phyloP scores from a whole-genome alignment of 37 sponge, comb jelly and placozoan species.

The Ianthella basta region DNA sequence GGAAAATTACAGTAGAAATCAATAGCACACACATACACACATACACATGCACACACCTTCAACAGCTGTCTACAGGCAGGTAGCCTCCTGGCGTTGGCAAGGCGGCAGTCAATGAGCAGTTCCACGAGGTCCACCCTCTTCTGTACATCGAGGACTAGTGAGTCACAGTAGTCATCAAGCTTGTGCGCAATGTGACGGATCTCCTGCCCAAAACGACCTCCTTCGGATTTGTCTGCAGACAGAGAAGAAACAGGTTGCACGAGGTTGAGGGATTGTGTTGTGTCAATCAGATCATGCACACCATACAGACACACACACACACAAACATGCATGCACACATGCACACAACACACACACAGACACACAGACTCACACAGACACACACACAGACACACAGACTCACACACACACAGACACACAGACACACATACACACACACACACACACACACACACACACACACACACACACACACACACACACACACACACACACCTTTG shows the following conservation, averaged over 20 bases:
- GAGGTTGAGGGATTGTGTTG: no score
- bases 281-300: no score
- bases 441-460: not conserved
- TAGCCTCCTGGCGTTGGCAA: not conserved
- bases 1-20: no score
- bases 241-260: not conserved
- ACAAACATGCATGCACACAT: no score
- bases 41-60: not conserved
- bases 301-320: no score
- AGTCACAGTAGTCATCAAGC: constrained; percentile 74
- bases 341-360: no score
- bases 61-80: not conserved
- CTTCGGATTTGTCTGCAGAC: constrained; percentile 75
- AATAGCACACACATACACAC: no score
- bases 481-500: constrained; percentile 59
- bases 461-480: not conserved
- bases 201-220: constrained; percentile 62
- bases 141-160: constrained; percentile 69
- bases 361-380: no score
- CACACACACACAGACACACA: not conserved
- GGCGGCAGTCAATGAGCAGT: constrained; percentile 58
- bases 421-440: no score
- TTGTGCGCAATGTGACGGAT: constrained; percentile 68
- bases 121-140: constrained; percentile 69
- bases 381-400: no score